Conservation (phyloP, 2,113 vertebrate species). For the Coptodon rendalli region DNA sequence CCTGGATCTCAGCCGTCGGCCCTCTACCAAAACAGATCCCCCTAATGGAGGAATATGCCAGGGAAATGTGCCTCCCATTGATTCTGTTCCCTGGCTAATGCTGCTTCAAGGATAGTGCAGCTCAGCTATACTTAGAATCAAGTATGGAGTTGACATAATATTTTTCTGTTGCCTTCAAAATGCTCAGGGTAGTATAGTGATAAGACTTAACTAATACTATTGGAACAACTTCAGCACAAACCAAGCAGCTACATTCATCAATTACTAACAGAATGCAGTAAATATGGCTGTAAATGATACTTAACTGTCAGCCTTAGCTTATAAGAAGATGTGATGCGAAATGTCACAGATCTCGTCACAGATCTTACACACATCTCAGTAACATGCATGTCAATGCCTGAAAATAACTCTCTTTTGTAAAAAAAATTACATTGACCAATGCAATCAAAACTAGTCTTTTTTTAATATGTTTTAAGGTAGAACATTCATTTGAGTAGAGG, state of each 20-base stretch:
- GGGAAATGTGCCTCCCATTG: constrained; percentile 41
- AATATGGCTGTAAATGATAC: constrained; percentile 25
- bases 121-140: constrained; percentile 39
- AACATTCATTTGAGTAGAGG: background rate
- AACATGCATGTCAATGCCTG: constrained; percentile 1
- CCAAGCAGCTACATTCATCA: background rate
- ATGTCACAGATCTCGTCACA: background rate
- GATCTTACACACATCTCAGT: background rate
- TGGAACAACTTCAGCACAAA: constrained; percentile 1
- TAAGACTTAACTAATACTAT: constrained; percentile 16
- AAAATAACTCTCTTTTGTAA: background rate
- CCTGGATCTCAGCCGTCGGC: constrained; percentile 17
- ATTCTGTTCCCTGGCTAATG: constrained; percentile 43
- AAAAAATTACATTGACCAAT: background rate
- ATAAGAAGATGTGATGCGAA: background rate
- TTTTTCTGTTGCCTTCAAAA: constrained; percentile 6
- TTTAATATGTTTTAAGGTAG: background rate
- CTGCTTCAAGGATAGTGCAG: constrained; percentile 42
- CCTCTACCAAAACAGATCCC: constrained; percentile 29
- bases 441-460: background rate
- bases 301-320: constrained; percentile 13
- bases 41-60: constrained; percentile 51
- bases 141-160: background rate
- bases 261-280: background rate
- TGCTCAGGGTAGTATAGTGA: background rate